Conservation (phyloP, 2,797 vertebrate species). For the Capromys pilorides region DNA sequence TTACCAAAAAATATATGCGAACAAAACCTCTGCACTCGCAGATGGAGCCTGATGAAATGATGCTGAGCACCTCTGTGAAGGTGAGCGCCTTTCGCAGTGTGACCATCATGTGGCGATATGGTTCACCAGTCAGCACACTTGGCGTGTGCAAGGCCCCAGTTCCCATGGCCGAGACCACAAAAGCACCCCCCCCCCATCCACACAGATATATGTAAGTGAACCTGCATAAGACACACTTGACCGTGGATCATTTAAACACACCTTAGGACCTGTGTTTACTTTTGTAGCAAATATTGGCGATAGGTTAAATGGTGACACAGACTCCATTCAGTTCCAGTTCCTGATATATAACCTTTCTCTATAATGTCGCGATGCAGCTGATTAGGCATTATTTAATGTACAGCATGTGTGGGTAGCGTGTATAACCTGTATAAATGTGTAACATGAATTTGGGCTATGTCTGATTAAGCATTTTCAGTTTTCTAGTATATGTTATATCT, state of each 20-base stretch:
- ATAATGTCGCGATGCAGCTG: not conserved
- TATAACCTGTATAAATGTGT: not conserved
- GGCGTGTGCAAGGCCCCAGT: not conserved
- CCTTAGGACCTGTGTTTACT: not conserved
- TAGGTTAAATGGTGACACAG: not conserved
- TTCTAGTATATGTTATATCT: not conserved
- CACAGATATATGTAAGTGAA: slow-evolving; percentile 14
- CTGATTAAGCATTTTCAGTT: not conserved
- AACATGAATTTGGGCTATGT: not conserved
- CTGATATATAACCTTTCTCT: not conserved
- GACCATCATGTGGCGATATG: not conserved
- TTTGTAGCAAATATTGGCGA: not conserved
- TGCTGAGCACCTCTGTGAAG: not conserved
- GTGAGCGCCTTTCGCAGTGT: not conserved
- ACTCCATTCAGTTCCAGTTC: not conserved
- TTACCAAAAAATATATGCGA: not conserved
- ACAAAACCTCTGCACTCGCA: not conserved
- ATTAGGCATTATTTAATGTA: not conserved
- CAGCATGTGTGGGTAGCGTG: not conserved
- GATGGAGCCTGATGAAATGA: not conserved
- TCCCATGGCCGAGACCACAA: not conserved
- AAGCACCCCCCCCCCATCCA: not conserved
- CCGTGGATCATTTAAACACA: not conserved
- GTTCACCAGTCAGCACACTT: not conserved
- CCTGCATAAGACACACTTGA: not conserved